These are phyloP conservation scores for Hesperophylax magnus DNA, from an alignment of 1,140 invertebrate species.

Conservation along the genomic window DNA sequence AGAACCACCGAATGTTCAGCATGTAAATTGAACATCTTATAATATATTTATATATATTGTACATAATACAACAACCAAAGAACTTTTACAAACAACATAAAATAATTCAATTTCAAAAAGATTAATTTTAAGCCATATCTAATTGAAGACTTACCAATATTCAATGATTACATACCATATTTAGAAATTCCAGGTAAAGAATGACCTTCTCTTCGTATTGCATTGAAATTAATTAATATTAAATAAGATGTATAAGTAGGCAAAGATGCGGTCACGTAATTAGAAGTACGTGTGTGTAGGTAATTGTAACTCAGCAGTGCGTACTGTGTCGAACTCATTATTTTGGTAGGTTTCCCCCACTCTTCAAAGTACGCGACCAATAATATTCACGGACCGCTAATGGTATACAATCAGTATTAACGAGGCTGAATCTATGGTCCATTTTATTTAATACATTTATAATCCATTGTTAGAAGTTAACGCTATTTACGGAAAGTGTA, in stretches of 20 bases:
- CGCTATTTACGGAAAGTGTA: constrained; percentile 53
- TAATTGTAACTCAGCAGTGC: too few relatives aligned
- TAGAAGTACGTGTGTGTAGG: too few relatives aligned
- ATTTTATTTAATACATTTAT: constrained; percentile 55
- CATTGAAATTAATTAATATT: not conserved
- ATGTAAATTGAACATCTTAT: too few relatives aligned
- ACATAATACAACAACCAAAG: too few relatives aligned
- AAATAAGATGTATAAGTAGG: constrained; percentile 4
- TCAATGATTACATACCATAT: not conserved
- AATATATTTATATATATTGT: too few relatives aligned
- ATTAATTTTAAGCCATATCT: not conserved
- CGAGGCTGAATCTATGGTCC: constrained; percentile 56
- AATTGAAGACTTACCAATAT: too few relatives aligned
- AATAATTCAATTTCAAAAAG: too few relatives aligned
- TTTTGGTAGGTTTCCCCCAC: not conserved
- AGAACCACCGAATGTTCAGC: too few relatives aligned
- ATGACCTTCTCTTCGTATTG: too few relatives aligned
- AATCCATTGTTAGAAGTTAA: constrained; percentile 52
- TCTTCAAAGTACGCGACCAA: constrained; percentile 23
- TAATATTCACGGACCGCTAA: constrained; percentile 37
- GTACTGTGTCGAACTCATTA: constrained; percentile 2
- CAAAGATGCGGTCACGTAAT: not conserved
- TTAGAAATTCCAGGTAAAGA: too few relatives aligned
- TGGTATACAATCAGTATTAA: constrained; percentile 56
- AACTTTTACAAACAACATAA: too few relatives aligned